These are phyloP conservation scores for Spialia ferax DNA, from an alignment of 2,888 invertebrate species.

Conservation along the genomic window DNA sequence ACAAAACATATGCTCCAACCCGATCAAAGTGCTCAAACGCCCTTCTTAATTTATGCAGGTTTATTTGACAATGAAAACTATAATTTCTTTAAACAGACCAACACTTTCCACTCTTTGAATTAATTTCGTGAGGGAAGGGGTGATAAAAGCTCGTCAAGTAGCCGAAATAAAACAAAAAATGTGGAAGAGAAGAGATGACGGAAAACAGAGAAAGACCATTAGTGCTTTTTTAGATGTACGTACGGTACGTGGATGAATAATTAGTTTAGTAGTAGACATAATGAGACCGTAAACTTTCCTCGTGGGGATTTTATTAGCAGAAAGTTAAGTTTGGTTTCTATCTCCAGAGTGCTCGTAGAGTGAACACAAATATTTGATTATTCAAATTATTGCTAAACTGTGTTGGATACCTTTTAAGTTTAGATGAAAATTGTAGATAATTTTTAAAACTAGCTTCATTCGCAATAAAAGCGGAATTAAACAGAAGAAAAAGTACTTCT, in stretches of 20 bases:
- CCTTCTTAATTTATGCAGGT: not conserved
- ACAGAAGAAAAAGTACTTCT: too few relatives aligned
- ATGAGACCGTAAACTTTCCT: not conserved
- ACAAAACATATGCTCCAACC: slow-evolving; percentile 17
- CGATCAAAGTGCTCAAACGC: not conserved
- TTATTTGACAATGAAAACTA: slow-evolving; percentile 7
- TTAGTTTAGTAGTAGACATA: not conserved
- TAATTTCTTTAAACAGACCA: slow-evolving; percentile 4
- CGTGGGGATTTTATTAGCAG: not conserved
- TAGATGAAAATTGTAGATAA: too few relatives aligned
- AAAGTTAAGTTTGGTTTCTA: not conserved
- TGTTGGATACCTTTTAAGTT: too few relatives aligned
- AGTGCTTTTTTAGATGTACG: slow-evolving; percentile 43
- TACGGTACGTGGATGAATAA: not conserved
- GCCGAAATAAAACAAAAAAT: slow-evolving; percentile 51
- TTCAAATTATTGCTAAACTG: too few relatives aligned
- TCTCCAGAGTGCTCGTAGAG: too few relatives aligned
- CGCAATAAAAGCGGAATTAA: too few relatives aligned
- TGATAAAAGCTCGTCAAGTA: slow-evolving; percentile 31
- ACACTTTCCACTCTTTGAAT: slow-evolving; percentile 24
- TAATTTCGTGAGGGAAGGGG: slow-evolving; percentile 9
- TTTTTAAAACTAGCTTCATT: too few relatives aligned
- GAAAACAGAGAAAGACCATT: slow-evolving; percentile 68
- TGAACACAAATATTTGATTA: too few relatives aligned
- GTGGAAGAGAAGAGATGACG: slow-evolving; percentile 50